A percentile compares a stretch with the other conserved stretches of the same genome.
Evolutionary conservation across 2,888 invertebrate genomes (phyloP).

Genomic region (Seladonia tumulorum): DNA sequence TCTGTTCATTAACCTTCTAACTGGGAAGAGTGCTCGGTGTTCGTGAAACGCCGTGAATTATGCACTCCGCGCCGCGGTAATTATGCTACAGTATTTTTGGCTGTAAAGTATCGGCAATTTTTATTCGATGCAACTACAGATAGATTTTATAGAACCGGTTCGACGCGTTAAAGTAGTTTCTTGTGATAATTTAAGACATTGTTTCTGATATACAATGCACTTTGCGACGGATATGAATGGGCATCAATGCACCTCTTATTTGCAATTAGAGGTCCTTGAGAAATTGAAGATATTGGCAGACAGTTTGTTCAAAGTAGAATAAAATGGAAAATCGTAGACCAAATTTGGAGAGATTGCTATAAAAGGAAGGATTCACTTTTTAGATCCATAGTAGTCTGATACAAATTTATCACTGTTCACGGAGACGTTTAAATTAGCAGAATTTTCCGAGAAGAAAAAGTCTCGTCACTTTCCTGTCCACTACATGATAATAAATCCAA

Average conservation of each 20-base stretch:
- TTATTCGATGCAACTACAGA: background rate
- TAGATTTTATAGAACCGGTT: slow-evolving; percentile 1
- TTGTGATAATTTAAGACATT: background rate
- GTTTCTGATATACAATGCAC: background rate
- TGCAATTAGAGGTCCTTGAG: background rate
- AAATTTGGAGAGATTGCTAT: background rate
- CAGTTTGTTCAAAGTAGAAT: background rate
- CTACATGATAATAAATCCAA: too few species aligned
- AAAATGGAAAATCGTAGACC: background rate
- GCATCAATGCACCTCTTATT: background rate
- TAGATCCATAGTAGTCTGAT: background rate
- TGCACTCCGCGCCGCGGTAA: background rate
- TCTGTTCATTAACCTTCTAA: slow-evolving; percentile 56
- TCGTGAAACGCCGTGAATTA: background rate
- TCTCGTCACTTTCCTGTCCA: too few species aligned
- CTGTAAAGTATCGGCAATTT: background rate
- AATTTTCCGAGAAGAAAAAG: too few species aligned
- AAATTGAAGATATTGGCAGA: too few species aligned
- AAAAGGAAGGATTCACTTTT: background rate
- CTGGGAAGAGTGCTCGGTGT: background rate
- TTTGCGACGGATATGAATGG: background rate
- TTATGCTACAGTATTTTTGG: background rate
- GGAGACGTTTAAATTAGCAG: too few species aligned
- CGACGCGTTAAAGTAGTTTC: background rate
- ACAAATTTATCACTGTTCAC: too few species aligned